Percentiles rank a stretch among this genome's conserved stretches.
Conservation (phyloP, 2,888 invertebrate species). For the Parelbella ahira region DNA sequence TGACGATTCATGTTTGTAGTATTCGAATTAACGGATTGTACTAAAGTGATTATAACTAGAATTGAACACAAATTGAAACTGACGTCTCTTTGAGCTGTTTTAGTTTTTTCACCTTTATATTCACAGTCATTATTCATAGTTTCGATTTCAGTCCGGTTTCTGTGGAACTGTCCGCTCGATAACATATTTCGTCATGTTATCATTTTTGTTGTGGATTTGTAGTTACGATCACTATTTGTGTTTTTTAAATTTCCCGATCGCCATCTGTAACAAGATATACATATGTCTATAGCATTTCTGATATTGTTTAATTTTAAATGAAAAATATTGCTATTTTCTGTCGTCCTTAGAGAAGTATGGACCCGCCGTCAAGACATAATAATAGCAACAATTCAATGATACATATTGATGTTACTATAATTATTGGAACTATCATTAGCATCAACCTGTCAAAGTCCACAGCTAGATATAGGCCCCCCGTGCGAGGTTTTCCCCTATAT, state of each 20-base stretch:
- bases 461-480: too few relatives aligned
- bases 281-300: too few relatives aligned
- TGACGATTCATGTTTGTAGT: slow-evolving; percentile 68
- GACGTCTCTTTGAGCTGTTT: slow-evolving; percentile 41
- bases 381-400: too few relatives aligned
- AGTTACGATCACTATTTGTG: slow-evolving; percentile 37
- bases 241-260: slow-evolving; percentile 33
- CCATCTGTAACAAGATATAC: slow-evolving; percentile 63
- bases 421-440: too few relatives aligned
- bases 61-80: slow-evolving; percentile 59
- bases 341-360: too few relatives aligned
- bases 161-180: slow-evolving; percentile 48
- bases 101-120: slow-evolving; percentile 32
- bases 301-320: too few relatives aligned
- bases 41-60: slow-evolving; percentile 49
- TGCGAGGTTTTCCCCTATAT: too few relatives aligned
- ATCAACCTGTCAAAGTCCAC: too few relatives aligned
- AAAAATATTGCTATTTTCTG: too few relatives aligned
- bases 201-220: slow-evolving; percentile 47
- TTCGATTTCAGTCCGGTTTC: slow-evolving; percentile 49
- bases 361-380: too few relatives aligned
- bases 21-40: slow-evolving; percentile 62
- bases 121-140: slow-evolving; percentile 36
- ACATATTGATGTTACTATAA: too few relatives aligned
- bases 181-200: slow-evolving; percentile 72